These are phyloP conservation scores for Boloria selene DNA, from an alignment of 2,888 invertebrate species.

Conservation along the genomic window DNA sequence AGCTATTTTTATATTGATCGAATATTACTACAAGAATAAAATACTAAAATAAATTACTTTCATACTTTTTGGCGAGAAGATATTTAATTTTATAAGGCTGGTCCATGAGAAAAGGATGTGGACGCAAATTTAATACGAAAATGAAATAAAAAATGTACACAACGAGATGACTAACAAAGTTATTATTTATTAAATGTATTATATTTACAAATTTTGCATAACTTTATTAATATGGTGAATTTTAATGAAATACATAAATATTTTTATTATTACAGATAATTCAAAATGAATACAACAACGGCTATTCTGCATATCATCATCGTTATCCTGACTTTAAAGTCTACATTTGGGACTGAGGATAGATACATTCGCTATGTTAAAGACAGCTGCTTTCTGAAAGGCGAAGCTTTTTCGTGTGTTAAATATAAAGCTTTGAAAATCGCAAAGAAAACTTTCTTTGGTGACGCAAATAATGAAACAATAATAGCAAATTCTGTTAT, in stretches of 20 bases:
- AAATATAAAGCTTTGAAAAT: slow-evolving; percentile 75
- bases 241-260: not conserved
- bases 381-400: slow-evolving; percentile 68
- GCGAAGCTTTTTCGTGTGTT: slow-evolving; percentile 71
- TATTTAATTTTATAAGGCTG: too few species aligned
- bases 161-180: too few species aligned
- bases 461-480: slow-evolving; percentile 59
- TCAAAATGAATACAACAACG: slow-evolving; percentile 32
- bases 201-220: not conserved
- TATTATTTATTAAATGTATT: too few species aligned
- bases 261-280: slow-evolving; percentile 27
- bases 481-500: slow-evolving; percentile 64
- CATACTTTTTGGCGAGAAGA: too few species aligned
- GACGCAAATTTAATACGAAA: too few species aligned
- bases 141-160: too few species aligned
- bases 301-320: slow-evolving; percentile 26
- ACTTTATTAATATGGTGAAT: not conserved
- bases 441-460: slow-evolving; percentile 68
- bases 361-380: slow-evolving; percentile 70
- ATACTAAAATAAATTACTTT: too few species aligned
- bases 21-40: too few species aligned
- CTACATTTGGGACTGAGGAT: slow-evolving; percentile 52
- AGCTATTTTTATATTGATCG: too few species aligned
- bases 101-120: too few species aligned
- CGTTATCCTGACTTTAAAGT: slow-evolving; percentile 11